These are phyloP conservation scores for Polypterus bichir DNA, from an alignment of 2,113 vertebrate genomes.

Conservation along the genomic window DNA sequence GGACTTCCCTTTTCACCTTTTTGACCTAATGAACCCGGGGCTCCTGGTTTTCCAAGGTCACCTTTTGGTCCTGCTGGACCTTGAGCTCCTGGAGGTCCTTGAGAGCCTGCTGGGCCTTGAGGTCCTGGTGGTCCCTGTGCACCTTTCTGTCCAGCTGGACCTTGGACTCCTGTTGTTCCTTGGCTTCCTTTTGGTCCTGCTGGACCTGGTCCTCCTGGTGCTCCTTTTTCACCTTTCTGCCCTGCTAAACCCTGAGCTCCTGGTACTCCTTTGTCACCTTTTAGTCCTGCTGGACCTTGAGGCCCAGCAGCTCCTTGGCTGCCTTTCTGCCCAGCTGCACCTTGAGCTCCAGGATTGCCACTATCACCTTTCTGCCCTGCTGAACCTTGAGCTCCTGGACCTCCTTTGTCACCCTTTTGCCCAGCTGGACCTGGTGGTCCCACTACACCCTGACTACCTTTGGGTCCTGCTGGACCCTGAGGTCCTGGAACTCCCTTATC, in stretches of 20 bases:
- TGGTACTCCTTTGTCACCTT: conserved; percentile 42
- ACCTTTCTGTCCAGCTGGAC: conserved; percentile 10
- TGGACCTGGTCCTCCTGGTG: conserved; percentile 37
- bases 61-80: conserved; percentile 36
- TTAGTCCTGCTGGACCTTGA: conserved; percentile 25
- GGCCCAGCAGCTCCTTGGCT: too few relatives aligned
- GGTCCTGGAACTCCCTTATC: conserved; percentile 25
- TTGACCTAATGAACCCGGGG: conserved; percentile 30
- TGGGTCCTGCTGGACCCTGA: conserved; percentile 46
- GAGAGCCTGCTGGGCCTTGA: too few relatives aligned
- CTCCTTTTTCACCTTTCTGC: conserved; percentile 34
- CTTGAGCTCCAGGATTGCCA: conserved; percentile 27
- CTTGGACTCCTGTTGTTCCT: conserved; percentile 25
- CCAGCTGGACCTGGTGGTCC: conserved; percentile 40
- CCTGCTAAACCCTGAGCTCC: conserved; percentile 48
- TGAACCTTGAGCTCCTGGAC: conserved; percentile 31
- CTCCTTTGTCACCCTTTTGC: conserved; percentile 41
- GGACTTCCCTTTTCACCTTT: conserved; percentile 29
- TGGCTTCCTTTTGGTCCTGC: conserved; percentile 29
- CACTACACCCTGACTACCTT: conserved; percentile 44
- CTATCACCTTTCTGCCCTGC: conserved; percentile 31
- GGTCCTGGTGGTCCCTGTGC: conserved; percentile 16
- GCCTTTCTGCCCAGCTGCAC: conserved; percentile 38
- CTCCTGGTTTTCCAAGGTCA: conserved; percentile 10
- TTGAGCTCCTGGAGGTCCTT: conserved; percentile 14